Evolutionary conservation across 2,113 vertebrate genomes (phyloP).

Genomic region (Callipepla californica): DNA sequence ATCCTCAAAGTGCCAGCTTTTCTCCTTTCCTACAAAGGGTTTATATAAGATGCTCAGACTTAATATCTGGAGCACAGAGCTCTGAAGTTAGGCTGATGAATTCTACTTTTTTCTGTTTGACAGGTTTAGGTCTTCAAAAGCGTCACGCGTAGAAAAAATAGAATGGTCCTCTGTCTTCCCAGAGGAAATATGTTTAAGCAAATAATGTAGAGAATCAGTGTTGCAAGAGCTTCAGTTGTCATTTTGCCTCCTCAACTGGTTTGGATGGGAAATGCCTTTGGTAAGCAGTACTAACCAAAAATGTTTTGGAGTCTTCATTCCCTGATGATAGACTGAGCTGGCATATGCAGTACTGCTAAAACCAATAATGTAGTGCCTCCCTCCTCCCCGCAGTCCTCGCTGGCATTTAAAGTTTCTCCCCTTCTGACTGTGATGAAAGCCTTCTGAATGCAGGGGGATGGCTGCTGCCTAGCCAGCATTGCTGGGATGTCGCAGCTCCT

Average conservation of each 20-base stretch:
- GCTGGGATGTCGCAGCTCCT: slow-evolving; percentile 56
- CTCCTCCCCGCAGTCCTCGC: not conserved
- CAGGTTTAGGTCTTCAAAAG: slow-evolving; percentile 7
- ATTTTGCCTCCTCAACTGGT: not conserved
- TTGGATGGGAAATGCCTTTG: not conserved
- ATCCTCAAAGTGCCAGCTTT: not conserved
- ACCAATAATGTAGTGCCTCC: not conserved
- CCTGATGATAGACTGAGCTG: slow-evolving; percentile 20
- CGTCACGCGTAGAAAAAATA: not conserved
- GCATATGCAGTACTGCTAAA: not conserved
- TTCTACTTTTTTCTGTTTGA: not conserved
- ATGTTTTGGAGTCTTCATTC: not conserved
- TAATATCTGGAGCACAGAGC: not conserved
- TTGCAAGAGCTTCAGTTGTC: not conserved
- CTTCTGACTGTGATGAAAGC: slow-evolving; percentile 32
- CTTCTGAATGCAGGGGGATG: not conserved
- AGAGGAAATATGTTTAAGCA: not conserved
- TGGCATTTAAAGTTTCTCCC: slow-evolving; percentile 38
- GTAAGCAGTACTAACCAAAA: not conserved
- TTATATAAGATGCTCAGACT: not conserved
- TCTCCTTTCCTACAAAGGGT: not conserved
- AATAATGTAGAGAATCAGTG: not conserved
- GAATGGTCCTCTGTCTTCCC: not conserved
- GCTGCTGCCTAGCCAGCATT: slow-evolving; percentile 18
- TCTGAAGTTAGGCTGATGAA: slow-evolving; percentile 22